Evolutionary conservation across 2,797 vertebrate species (phyloP).

Genomic region (Danionella dracula): DNA sequence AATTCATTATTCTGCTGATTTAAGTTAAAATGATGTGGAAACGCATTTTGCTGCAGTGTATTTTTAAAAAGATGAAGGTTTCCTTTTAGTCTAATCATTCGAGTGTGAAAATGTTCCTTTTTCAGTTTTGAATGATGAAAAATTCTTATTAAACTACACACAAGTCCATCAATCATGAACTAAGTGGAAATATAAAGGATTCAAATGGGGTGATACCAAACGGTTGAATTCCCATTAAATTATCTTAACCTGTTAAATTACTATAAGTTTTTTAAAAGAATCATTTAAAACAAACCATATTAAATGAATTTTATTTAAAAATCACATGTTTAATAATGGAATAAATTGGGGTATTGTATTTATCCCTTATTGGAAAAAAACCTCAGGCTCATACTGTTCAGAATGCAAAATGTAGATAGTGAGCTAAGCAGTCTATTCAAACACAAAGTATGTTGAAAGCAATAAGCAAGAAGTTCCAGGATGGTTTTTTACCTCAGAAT

Average conservation of each 20-base stretch:
- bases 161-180: conserved; percentile 44
- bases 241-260: conserved; percentile 40
- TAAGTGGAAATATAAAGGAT: conserved; percentile 37
- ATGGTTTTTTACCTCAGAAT: too few relatives aligned
- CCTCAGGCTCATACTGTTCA: too few relatives aligned
- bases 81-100: conserved; percentile 58
- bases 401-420: too few relatives aligned
- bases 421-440: too few relatives aligned
- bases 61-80: conserved; percentile 45
- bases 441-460: too few relatives aligned
- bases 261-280: too few relatives aligned
- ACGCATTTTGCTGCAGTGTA: conserved; percentile 45
- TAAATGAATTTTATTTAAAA: too few relatives aligned
- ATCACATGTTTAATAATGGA: too few relatives aligned
- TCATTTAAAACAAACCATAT: too few relatives aligned
- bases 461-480: too few relatives aligned
- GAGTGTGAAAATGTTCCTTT: conserved; percentile 62
- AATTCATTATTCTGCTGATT: conserved; percentile 41
- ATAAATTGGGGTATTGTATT: too few relatives aligned
- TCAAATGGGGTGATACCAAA: conserved; percentile 49
- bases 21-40: conserved; percentile 51
- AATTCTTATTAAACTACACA: conserved; percentile 47
- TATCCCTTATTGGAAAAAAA: too few relatives aligned
- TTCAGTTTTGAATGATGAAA: conserved; percentile 54
- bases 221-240: conserved; percentile 52